Base-by-base conservation (phyloP, 92 coral and sea anemone species). In the Porites evermanni region DNA sequence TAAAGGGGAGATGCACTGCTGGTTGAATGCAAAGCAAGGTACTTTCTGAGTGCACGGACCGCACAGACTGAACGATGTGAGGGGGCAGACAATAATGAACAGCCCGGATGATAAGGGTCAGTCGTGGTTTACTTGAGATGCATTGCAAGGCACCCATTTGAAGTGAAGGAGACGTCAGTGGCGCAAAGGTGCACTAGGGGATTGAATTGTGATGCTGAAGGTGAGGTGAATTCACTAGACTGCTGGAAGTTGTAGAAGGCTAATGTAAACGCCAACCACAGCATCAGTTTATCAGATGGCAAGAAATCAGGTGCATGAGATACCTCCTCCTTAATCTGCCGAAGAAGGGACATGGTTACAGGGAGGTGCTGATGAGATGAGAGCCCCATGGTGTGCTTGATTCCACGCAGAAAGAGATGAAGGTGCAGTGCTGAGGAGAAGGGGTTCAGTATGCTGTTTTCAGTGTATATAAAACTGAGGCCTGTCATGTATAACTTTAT, bases 241-340 rank as follows among this genome's bases (percentile, higher is more conserved):
- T 2, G 32, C 32, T 29, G 32, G 32, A 29, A 29, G 32, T 29
- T 29, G 32, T 29, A 29, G 32, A 29, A 29, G 32, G 32, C 32
- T 29, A 29, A 29, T 29, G 32, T 29, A 29, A 29, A 2, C 3
- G 86, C 86, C 50, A 70, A 72, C 87, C 87, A 82, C 2, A 82
- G 79, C 87, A 82, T 82, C 1, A 74, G 21, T 38, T 72, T 71
- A 53, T 53, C 74, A 7, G 3, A 3, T 14, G 69, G n/a, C 12
- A 13, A 50, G 44, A 71, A 44, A 14, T n/a, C 54, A 6, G 66
- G 63, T 53, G 29, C 67, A 29, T 4, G 18, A 17, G n/a, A 44
- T 6, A 74, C 10, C n/a, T 7, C 26, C 3, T 16, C 6, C 23
- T 82, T 52, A 18, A 82, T 51, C 18, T 11, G 58, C 6, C 19